phyloP scores from a whole-genome alignment of 1,140 invertebrate genomes.

The Drosophila ficusphila region DNA sequence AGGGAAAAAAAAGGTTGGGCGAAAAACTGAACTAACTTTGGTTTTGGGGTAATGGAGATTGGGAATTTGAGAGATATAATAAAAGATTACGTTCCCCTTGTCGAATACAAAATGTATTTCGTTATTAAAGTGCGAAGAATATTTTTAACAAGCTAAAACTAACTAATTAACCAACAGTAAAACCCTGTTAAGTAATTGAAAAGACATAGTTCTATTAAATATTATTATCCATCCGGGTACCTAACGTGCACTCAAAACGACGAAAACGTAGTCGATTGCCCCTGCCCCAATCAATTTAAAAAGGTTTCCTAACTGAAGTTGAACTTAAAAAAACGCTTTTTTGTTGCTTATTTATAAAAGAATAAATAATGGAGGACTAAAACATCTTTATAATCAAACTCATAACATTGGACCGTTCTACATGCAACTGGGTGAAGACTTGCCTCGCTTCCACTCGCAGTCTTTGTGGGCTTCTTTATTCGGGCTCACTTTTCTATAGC shows the following conservation, averaged over 20 bases:
- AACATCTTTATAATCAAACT: conserved; percentile 24
- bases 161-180: no score
- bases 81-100: not conserved
- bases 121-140: no score
- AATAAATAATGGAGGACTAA: conserved; percentile 17
- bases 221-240: not conserved
- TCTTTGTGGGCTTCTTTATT: conserved; percentile 39
- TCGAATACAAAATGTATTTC: not conserved
- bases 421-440: conserved; percentile 44
- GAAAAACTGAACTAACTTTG: not conserved
- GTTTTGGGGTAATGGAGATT: conserved; percentile 7
- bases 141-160: no score
- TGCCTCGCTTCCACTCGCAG: conserved; percentile 44
- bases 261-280: not conserved
- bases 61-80: no score
- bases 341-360: conserved; percentile 1
- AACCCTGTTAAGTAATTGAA: not conserved
- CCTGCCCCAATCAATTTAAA: not conserved
- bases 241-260: not conserved
- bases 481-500: conserved; percentile 69
- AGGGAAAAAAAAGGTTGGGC: not conserved
- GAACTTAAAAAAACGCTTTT: not conserved
- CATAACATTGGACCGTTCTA: conserved; percentile 39
- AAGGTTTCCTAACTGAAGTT: not conserved
- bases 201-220: not conserved